Evolutionary conservation across 2,797 vertebrate species (phyloP).

Genomic region (Pteropus rufus): DNA sequence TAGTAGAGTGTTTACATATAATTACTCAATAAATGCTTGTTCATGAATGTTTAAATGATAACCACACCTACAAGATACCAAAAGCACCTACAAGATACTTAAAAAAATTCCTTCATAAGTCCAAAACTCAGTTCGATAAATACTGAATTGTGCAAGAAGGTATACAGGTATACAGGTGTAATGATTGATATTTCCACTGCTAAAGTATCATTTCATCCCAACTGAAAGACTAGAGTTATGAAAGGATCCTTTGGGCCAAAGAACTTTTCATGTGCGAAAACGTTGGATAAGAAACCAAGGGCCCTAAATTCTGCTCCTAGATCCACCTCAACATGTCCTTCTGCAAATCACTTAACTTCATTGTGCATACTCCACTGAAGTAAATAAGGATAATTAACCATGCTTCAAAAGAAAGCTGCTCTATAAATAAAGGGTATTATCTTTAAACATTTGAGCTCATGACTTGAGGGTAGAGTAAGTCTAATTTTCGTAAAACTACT

Average conservation of each 20-base stretch:
- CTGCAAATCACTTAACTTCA: neutral
- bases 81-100: neutral
- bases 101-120: constrained; percentile 6
- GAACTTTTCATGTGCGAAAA: neutral
- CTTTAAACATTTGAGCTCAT: constrained; percentile 7
- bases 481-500: constrained; percentile 29
- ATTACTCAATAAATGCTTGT: neutral
- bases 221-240: neutral
- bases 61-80: neutral
- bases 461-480: neutral
- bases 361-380: neutral
- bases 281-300: neutral
- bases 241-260: neutral
- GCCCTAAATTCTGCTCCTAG: neutral
- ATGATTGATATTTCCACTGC: neutral
- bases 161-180: neutral
- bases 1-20: neutral
- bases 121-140: constrained; percentile 29
- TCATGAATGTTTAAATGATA: constrained; percentile 13
- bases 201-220: neutral
- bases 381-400: constrained; percentile 17
- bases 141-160: neutral
- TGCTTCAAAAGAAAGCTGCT: constrained; percentile 26
- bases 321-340: neutral
- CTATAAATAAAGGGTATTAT: constrained; percentile 11